Conservation (phyloP, 2,113 vertebrate species). For the Scomber scombrus region DNA sequence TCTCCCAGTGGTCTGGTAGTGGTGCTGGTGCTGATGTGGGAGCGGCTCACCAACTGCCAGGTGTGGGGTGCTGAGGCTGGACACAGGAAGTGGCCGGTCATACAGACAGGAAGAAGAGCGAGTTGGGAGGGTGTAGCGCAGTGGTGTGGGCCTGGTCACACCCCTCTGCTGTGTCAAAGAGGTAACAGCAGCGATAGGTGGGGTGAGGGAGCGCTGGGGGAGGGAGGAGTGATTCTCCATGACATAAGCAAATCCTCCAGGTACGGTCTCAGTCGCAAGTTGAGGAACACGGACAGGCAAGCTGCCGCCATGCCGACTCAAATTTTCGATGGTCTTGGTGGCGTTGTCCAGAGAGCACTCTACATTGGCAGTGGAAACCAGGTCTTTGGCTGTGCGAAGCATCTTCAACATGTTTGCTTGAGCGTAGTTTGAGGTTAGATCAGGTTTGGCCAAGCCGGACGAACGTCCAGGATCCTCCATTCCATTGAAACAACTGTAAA, state of each 20-base stretch:
- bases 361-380: conserved; percentile 92
- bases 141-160: conserved; percentile 79
- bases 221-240: conserved; percentile 75
- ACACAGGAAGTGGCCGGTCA: conserved; percentile 83
- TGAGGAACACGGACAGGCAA: conserved; percentile 81
- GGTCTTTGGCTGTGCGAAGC: conserved; percentile 95
- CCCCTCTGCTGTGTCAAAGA: conserved; percentile 78
- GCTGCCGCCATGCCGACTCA: conserved; percentile 87
- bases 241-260: conserved; percentile 77
- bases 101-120: conserved; percentile 83
- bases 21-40: conserved; percentile 73
- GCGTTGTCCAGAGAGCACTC: conserved; percentile 93
- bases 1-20: conserved; percentile 75
- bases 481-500: conserved; percentile 97
- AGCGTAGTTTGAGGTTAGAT: conserved; percentile 91
- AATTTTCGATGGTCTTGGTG: conserved; percentile 92
- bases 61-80: conserved; percentile 84
- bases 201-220: conserved; percentile 71
- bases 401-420: conserved; percentile 97
- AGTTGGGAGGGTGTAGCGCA: conserved; percentile 85
- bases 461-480: conserved; percentile 90
- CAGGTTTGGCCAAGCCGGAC: conserved; percentile 84
- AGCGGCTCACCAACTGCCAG: conserved; percentile 79
- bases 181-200: conserved; percentile 67
- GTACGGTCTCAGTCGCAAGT: conserved; percentile 73